Evolutionary conservation across 2,888 invertebrate genomes (phyloP), one percentile per base, ranked within the genome.

Genomic region (Malthinus seriepunctatus): DNA sequence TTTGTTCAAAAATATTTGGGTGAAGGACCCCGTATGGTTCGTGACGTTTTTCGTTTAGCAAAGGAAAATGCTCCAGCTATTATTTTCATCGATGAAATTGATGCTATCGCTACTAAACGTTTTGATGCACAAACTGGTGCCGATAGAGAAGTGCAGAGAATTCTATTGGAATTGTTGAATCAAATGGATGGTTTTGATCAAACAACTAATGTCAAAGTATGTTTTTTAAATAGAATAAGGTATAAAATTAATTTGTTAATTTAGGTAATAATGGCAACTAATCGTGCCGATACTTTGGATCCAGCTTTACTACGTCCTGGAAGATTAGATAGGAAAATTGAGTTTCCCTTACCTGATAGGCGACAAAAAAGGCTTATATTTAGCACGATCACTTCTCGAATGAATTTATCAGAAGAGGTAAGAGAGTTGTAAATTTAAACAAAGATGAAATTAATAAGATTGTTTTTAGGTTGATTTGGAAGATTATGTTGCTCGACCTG

Each of bases 171-270:
- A 76, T 82, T 99, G 54, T 84, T 99, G 6, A 99, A 99, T 82
- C 99, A 99, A 81, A 99, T 99, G 99, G 99, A 99, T 80, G 99
- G 99, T 49, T 99, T 99, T 78, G 99, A 99, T 81, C 98, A 99
- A 80, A 97, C 97, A 1, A 97, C 98, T n/a, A 99, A 99, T 82
- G 98, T 99, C 10, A 99, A 99, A 85, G 97, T 88, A 71, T 47
- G 10, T 9, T 34, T 10, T 34, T n/a, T n/a, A n/a, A n/a, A n/a
- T n/a, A 6, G 8, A 32, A 8, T 32, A 32, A 32, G 39, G 46
- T 38, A 32, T n/a, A n/a, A n/a, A n/a, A n/a, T n/a, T 34, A 15
- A 33, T 39, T 32, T 11, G 14, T 46, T 49, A 33, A 71, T 72
- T 15, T 67, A 88, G 88, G 66, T 79, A 8, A 95, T 96, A 60